Conservation (phyloP, 2,888 invertebrate genomes). For the Chymomyza amoena region DNA sequence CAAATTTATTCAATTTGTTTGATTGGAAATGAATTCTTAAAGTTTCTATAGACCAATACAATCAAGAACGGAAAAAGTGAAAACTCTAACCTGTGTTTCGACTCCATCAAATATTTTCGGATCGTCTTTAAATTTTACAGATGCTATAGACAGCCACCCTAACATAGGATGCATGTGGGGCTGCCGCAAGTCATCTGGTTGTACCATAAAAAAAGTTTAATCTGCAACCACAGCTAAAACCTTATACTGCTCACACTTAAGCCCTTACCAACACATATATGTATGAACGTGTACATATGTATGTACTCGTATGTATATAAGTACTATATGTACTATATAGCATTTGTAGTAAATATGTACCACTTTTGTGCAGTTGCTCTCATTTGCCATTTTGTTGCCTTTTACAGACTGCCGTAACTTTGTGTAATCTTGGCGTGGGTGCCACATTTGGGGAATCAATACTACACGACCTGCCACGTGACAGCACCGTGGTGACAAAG, state of each 20-base stretch:
- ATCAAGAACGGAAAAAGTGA: too few relatives aligned
- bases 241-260: slow-evolving; percentile 3
- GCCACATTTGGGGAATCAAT: slow-evolving; percentile 89
- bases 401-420: slow-evolving; percentile 83
- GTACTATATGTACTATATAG: too few relatives aligned
- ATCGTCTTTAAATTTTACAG: too few relatives aligned
- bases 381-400: slow-evolving; percentile 1
- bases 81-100: too few relatives aligned
- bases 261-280: slow-evolving; percentile 7
- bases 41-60: too few relatives aligned
- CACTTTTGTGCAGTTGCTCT: not conserved
- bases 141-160: too few relatives aligned
- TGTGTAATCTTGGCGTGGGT: slow-evolving; percentile 86
- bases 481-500: slow-evolving; percentile 86
- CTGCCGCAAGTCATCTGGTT: slow-evolving; percentile 14
- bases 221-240: slow-evolving; percentile 35
- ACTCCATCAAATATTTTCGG: too few relatives aligned
- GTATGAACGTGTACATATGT: slow-evolving; percentile 25
- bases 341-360: too few relatives aligned
- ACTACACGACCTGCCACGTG: slow-evolving; percentile 85
- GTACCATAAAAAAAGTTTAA: slow-evolving; percentile 33
- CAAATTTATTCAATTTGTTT: too few relatives aligned
- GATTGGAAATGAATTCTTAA: too few relatives aligned
- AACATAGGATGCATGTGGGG: slow-evolving; percentile 5
- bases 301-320: too few relatives aligned